Conservation (phyloP, 2,888 invertebrate species). For the Drosophila lutescens region DNA sequence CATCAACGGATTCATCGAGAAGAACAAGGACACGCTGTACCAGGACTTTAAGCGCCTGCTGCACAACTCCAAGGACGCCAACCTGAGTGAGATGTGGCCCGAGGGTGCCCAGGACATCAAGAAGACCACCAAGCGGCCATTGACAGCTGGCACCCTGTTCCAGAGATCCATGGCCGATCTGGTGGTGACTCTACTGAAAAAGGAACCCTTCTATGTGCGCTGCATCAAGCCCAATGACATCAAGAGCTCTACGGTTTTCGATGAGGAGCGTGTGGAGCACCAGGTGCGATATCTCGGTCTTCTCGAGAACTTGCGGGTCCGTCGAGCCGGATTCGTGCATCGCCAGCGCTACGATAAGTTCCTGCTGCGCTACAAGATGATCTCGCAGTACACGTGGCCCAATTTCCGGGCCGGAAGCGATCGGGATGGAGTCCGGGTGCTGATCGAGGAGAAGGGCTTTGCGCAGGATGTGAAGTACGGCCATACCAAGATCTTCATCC, state of each 20-base stretch:
- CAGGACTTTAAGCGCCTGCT: conserved; percentile 98
- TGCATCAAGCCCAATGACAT: conserved; percentile 99
- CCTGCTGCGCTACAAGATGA: conserved; percentile 98
- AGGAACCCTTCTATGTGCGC: conserved; percentile 98
- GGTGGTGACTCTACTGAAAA: conserved; percentile 93
- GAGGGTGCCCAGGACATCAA: conserved; percentile 96
- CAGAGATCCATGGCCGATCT: conserved; percentile 97
- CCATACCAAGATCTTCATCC: conserved; percentile 97
- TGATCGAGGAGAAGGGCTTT: conserved; percentile 92
- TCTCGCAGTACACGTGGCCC: conserved; percentile 98
- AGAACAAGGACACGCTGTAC: conserved; percentile 98
- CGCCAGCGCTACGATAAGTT: conserved; percentile 97
- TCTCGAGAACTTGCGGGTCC: conserved; percentile 97
- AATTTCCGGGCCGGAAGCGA: conserved; percentile 92
- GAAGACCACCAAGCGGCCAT: conserved; percentile 96
- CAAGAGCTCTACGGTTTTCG: conserved; percentile 94
- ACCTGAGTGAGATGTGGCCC: conserved; percentile 96
- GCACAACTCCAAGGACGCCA: conserved; percentile 91
- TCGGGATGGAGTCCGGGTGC: conserved; percentile 92
- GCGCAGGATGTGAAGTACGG: conserved; percentile 95
- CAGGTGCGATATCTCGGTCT: conserved; percentile 92
- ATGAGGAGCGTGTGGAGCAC: conserved; percentile 88
- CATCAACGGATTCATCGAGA: conserved; percentile 96
- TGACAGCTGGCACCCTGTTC: conserved; percentile 97
- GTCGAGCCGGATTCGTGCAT: conserved; percentile 98